These are phyloP conservation scores for Phalanger gymnotis DNA, from an alignment of 2,797 vertebrate genomes.

Conservation along the genomic window DNA sequence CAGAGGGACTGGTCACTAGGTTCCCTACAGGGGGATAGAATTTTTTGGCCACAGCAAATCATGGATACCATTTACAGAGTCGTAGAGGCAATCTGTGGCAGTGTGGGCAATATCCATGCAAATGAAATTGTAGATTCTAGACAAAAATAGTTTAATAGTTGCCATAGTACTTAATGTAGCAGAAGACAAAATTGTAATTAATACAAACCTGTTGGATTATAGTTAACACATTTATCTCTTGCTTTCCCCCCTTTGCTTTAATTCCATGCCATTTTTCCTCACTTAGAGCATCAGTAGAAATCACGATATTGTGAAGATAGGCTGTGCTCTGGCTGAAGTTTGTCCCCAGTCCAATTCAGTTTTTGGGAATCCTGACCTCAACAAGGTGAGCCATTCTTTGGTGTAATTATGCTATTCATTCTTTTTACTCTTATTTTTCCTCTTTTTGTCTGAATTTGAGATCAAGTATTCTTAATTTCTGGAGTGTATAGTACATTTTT, in stretches of 20 bases:
- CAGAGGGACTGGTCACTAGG: background rate
- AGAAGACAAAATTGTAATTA: background rate
- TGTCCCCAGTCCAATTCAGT: slow-evolving; percentile 79
- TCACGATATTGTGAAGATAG: slow-evolving; percentile 80
- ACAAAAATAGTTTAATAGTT: background rate
- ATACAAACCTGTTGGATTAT: background rate
- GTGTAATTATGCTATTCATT: slow-evolving; percentile 12
- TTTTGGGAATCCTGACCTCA: slow-evolving; percentile 81
- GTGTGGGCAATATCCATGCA: background rate
- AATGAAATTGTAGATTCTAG: background rate
- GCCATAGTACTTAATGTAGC: background rate
- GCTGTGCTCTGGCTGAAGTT: slow-evolving; percentile 75
- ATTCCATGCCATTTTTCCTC: background rate
- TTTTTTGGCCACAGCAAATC: background rate
- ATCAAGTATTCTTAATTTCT: slow-evolving; percentile 25
- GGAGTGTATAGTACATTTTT: slow-evolving; percentile 40
- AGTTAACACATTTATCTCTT: background rate
- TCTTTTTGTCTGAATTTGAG: background rate
- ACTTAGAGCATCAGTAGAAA: slow-evolving; percentile 77
- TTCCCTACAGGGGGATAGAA: background rate
- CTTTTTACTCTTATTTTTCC: background rate
- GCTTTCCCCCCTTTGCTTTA: background rate
- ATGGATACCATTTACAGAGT: background rate
- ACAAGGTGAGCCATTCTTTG: slow-evolving; percentile 78
- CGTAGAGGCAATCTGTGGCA: background rate